Conservation (phyloP, 2,113 vertebrate genomes). For the Polypterus bichir region DNA sequence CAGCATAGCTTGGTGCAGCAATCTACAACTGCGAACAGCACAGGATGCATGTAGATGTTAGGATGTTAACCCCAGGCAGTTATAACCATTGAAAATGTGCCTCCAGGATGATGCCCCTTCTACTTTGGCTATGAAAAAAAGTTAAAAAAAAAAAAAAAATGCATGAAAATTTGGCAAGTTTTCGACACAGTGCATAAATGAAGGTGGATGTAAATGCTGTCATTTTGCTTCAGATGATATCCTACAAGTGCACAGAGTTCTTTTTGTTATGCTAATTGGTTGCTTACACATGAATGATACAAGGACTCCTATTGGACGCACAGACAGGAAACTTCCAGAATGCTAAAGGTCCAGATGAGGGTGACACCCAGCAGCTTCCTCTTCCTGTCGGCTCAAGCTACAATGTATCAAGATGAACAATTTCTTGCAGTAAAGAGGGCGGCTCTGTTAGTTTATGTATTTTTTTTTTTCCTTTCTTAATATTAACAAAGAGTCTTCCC, state of each 20-base stretch:
- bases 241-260: constrained; percentile 33
- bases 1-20: too few relatives aligned
- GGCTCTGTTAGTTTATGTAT: constrained; percentile 16
- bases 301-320: constrained; percentile 28
- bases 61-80: too few relatives aligned
- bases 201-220: constrained; percentile 40
- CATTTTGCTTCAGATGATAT: constrained; percentile 34
- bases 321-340: constrained; percentile 19
- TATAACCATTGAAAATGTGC: too few relatives aligned
- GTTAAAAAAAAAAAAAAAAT: constrained; percentile 41
- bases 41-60: too few relatives aligned
- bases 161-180: constrained; percentile 69
- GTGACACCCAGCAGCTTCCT: constrained; percentile 12
- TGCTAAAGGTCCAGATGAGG: constrained; percentile 23
- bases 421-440: constrained; percentile 3
- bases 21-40: too few relatives aligned
- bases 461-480: constrained; percentile 3
- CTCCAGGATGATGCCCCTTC: too few relatives aligned
- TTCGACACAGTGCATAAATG: constrained; percentile 61
- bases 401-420: constrained; percentile 15
- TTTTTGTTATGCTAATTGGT: constrained; percentile 11
- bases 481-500: constrained; percentile 23
- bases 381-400: constrained; percentile 18
- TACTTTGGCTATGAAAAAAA: constrained; percentile 55
- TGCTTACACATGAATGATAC: constrained; percentile 33